Evolutionary conservation across 2,888 invertebrate species (phyloP).

Genomic region (Artemia sinica): DNA sequence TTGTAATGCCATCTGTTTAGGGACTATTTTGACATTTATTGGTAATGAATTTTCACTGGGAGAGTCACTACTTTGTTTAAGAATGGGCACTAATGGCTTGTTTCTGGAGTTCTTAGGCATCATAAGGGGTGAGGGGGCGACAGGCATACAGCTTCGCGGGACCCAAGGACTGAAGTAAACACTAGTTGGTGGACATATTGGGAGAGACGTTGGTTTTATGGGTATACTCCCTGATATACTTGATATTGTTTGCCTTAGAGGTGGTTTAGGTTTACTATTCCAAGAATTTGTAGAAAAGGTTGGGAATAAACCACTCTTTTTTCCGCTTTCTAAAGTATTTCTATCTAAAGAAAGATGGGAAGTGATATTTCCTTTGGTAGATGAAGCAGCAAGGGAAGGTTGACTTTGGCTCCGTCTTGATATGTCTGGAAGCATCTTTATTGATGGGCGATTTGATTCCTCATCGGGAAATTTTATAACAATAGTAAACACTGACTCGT

Average conservation of each 20-base stretch:
- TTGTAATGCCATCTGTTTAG: slow-evolving; percentile 46
- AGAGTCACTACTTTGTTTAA: slow-evolving; percentile 18
- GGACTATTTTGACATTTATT: slow-evolving; percentile 65
- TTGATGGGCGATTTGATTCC: slow-evolving; percentile 42
- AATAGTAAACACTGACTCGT: slow-evolving; percentile 61
- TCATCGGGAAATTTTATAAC: slow-evolving; percentile 58
- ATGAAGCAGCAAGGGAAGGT: not conserved
- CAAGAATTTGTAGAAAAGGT: slow-evolving; percentile 26
- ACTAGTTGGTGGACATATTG: slow-evolving; percentile 20
- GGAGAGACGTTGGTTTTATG: slow-evolving; percentile 27
- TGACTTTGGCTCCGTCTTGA: slow-evolving; percentile 18
- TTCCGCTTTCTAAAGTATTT: slow-evolving; percentile 1
- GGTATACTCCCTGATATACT: slow-evolving; percentile 35
- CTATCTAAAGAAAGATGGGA: slow-evolving; percentile 2
- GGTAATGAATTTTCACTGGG: slow-evolving; percentile 34
- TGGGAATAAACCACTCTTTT: slow-evolving; percentile 25
- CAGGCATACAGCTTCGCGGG: slow-evolving; percentile 22
- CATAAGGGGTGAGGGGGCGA: slow-evolving; percentile 21
- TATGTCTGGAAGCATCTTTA: slow-evolving; percentile 64
- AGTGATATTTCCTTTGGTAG: not conserved
- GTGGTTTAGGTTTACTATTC: slow-evolving; percentile 26
- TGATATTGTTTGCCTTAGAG: slow-evolving; percentile 24
- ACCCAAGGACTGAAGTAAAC: slow-evolving; percentile 21
- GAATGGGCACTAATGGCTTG: not conserved
- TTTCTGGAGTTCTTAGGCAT: slow-evolving; percentile 11